A percentile compares a stretch with the other conserved stretches of the same genome.
These are phyloP conservation scores for Synaphobranchus kaupii DNA, from an alignment of 2,797 vertebrate species.

Conservation along the genomic window DNA sequence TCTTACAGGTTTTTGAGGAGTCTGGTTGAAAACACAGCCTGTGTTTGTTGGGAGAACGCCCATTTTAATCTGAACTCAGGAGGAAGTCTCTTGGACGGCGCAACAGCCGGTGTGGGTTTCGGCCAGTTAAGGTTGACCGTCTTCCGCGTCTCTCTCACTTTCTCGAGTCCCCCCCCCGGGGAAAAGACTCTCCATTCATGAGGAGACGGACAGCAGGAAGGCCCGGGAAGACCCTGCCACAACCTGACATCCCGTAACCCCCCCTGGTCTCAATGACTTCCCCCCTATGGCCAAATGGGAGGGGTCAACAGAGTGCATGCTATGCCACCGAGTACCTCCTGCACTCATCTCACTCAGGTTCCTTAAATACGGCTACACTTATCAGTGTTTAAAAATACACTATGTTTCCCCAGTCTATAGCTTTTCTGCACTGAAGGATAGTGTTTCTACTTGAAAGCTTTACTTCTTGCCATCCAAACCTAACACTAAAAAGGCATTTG, in stretches of 20 bases:
- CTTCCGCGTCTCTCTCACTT: constrained; percentile 40
- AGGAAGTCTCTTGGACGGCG: constrained; percentile 65
- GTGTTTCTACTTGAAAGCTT: constrained; percentile 21
- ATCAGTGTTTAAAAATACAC: background rate
- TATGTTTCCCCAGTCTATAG: background rate
- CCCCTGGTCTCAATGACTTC: constrained; percentile 19
- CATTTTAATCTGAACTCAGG: constrained; percentile 54
- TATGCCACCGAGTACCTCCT: background rate
- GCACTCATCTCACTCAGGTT: constrained; percentile 1
- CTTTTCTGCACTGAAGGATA: constrained; percentile 12
- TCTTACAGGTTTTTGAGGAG: constrained; percentile 45
- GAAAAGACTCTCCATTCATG: constrained; percentile 53
- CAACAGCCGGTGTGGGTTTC: constrained; percentile 61
- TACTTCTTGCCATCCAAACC: background rate
- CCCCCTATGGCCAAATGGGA: background rate
- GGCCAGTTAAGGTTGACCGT: constrained; percentile 45
- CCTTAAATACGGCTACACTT: background rate
- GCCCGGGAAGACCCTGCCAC: constrained; percentile 36
- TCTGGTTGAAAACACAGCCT: constrained; percentile 42
- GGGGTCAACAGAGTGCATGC: background rate
- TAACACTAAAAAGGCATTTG: constrained; percentile 3
- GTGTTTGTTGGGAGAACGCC: constrained; percentile 41
- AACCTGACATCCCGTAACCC: constrained; percentile 53
- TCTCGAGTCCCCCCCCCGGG: constrained; percentile 12
- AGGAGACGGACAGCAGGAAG: constrained; percentile 45